These are phyloP conservation scores for Parnassius orleans DNA, from an alignment of 2,888 invertebrate genomes.

Conservation along the genomic window DNA sequence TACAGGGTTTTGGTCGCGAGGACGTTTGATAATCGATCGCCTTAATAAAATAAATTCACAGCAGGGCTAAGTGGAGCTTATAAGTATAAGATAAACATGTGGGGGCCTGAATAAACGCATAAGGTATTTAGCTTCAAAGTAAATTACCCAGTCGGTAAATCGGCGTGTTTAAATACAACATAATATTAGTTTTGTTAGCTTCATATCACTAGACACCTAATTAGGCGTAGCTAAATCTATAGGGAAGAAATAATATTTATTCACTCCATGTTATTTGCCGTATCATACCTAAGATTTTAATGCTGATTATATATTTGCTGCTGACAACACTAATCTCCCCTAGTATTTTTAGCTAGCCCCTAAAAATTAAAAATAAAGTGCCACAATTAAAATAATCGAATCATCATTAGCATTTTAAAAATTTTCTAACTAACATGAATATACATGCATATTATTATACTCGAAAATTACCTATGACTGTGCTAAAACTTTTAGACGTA, in stretches of 20 bases:
- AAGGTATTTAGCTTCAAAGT: background rate
- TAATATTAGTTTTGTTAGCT: constrained; percentile 1
- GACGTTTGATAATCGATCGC: constrained; percentile 22
- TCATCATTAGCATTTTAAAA: constrained; percentile 41
- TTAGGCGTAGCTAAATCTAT: background rate
- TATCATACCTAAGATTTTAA: no score
- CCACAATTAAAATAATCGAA: constrained; percentile 50
- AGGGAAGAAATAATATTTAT: no score
- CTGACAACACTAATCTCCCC: constrained; percentile 9
- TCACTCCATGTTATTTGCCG: no score
- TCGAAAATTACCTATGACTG: constrained; percentile 39
- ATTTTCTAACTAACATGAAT: constrained; percentile 70
- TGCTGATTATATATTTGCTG: background rate
- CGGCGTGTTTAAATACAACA: background rate
- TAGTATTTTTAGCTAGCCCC: constrained; percentile 29
- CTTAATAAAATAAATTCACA: constrained; percentile 24
- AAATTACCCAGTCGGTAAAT: constrained; percentile 1
- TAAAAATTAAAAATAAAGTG: constrained; percentile 45
- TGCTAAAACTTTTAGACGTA: constrained; percentile 62
- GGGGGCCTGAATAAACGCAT: constrained; percentile 12
- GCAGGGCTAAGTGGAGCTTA: constrained; percentile 12
- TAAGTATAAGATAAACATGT: background rate
- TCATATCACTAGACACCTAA: background rate
- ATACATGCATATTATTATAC: constrained; percentile 63
- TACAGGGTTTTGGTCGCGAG: constrained; percentile 18